phyloP scores from a whole-genome alignment of 92 coral and sea anemone genomes.

The Scolanthus callimorphus region DNA sequence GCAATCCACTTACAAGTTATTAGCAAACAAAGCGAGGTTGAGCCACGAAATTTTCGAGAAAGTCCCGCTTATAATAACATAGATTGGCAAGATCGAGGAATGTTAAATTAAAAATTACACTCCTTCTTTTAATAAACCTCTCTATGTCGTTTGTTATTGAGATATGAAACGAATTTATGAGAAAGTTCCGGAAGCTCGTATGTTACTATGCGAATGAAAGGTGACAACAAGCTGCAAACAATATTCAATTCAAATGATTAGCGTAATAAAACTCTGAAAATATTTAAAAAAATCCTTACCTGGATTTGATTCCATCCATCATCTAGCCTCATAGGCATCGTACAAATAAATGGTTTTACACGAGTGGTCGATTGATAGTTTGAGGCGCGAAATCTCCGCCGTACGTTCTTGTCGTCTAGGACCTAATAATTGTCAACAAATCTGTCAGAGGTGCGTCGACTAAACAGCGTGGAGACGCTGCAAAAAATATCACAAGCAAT shows the following conservation, averaged over 20 bases:
- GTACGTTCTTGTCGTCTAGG: conserved; percentile 99
- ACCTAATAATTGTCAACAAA: conserved; percentile 99
- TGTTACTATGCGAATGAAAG: not conserved
- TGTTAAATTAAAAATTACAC: no score
- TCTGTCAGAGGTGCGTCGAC: no score
- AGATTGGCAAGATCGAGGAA: no score
- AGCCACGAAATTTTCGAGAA: no score
- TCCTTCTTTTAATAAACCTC: no score
- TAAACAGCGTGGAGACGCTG: no score
- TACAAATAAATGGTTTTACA: conserved; percentile 98
- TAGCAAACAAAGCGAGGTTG: no score
- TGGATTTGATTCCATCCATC: conserved; percentile 99
- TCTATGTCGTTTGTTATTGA: no score
- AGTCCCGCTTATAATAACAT: no score
- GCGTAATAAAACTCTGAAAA: not conserved
- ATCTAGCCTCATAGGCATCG: conserved; percentile 99
- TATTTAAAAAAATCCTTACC: conserved; percentile 43
- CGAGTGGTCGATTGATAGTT: conserved; percentile 98
- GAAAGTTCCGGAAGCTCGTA: not conserved
- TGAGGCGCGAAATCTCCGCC: conserved; percentile 95
- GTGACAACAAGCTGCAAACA: conserved; percentile 18
- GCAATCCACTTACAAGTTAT: no score
- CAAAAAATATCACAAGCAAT: no score
- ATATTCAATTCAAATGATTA: conserved; percentile 1
- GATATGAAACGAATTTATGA: not conserved